A percentile compares a stretch with the other conserved stretches of the same genome.
These are phyloP conservation scores for Drosophila rhopaloa DNA, from an alignment of 1,140 invertebrate species.

Conservation along the genomic window DNA sequence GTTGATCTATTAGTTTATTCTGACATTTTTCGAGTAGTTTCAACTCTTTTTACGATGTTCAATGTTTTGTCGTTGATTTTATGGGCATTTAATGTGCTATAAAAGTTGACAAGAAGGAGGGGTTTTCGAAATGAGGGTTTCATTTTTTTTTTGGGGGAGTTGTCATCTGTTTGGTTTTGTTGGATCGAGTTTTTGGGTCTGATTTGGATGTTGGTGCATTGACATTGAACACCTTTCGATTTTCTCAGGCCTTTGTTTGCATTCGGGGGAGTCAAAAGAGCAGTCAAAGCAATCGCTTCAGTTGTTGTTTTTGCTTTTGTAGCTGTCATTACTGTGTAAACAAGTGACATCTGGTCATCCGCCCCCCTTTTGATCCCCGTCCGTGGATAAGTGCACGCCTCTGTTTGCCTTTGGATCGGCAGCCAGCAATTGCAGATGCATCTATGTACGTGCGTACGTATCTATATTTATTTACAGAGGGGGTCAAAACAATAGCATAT, in stretches of 20 bases:
- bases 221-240: slow-evolving; percentile 45
- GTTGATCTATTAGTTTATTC: slow-evolving; percentile 22
- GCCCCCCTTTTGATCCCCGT: slow-evolving; percentile 1
- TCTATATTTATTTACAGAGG: not conserved
- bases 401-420: slow-evolving; percentile 41
- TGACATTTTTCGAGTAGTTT: slow-evolving; percentile 22
- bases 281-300: slow-evolving; percentile 39
- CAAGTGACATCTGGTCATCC: slow-evolving; percentile 73
- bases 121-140: not conserved
- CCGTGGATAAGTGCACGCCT: slow-evolving; percentile 40
- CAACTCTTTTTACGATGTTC: slow-evolving; percentile 40
- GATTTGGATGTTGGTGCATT: slow-evolving; percentile 24
- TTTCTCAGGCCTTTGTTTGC: slow-evolving; percentile 42
- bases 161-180: slow-evolving; percentile 25
- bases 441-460: slow-evolving; percentile 10
- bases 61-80: slow-evolving; percentile 61
- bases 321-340: slow-evolving; percentile 55
- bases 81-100: slow-evolving; percentile 62
- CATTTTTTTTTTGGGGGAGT: not conserved
- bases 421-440: slow-evolving; percentile 39
- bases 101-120: not conserved
- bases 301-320: slow-evolving; percentile 34
- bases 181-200: slow-evolving; percentile 6
- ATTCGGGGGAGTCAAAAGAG: slow-evolving; percentile 10
- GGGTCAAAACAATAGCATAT: slow-evolving; percentile 12